A percentile compares a stretch with the other conserved stretches of the same genome.
Conservation (phyloP, 1,140 invertebrate species). For the Sinella curviseta region DNA sequence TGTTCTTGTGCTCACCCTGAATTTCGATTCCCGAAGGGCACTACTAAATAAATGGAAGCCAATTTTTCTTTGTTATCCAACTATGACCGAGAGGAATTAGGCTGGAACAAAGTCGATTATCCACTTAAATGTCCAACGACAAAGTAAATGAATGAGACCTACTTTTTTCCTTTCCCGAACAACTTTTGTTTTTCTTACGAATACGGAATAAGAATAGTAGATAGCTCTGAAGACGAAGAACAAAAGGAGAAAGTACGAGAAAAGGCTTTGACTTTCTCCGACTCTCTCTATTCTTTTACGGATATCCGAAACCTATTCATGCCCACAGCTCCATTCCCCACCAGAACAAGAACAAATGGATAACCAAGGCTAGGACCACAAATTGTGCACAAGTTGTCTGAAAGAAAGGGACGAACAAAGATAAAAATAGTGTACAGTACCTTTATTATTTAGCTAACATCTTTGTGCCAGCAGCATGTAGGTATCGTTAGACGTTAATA, state of each 20-base stretch:
- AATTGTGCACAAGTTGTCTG: no score
- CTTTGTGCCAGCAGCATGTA: no score
- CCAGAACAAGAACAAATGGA: no score
- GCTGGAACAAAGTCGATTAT: neutral
- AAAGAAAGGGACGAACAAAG: no score
- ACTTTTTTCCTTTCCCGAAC: neutral
- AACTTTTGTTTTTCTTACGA: neutral
- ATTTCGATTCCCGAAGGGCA: neutral
- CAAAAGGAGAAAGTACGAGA: neutral
- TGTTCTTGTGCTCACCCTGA: neutral
- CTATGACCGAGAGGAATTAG: neutral
- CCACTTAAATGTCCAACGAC: slow-evolving; percentile 5
- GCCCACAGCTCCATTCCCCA: neutral
- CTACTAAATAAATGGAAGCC: neutral
- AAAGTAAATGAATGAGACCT: slow-evolving; percentile 2
- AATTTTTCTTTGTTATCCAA: neutral
- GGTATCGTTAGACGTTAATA: no score
- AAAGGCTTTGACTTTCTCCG: neutral
- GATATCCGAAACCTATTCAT: neutral
- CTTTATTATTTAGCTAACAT: no score
- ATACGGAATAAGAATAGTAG: neutral
- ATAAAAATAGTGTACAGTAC: no score
- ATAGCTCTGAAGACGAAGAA: neutral
- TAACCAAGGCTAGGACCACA: no score
- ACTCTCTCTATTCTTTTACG: neutral